Evolutionary conservation across 2,797 vertebrate genomes (phyloP).

Genomic region (Petrocephalus sullivani): DNA sequence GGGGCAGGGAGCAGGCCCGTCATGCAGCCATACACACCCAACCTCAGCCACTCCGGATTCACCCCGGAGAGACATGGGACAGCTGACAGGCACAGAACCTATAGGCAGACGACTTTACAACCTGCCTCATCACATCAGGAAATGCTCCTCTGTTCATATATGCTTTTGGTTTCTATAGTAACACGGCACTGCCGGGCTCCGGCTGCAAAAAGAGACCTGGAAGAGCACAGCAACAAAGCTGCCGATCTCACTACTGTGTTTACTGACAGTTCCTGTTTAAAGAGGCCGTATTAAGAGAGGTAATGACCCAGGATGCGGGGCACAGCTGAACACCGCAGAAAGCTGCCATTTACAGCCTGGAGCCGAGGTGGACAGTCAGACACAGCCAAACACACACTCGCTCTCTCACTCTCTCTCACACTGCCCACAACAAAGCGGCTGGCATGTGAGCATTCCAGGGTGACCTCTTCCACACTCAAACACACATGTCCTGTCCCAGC

Average conservation of each 20-base stretch:
- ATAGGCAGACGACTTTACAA: background rate
- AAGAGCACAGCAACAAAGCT: background rate
- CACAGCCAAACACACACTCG: background rate
- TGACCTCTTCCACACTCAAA: slow-evolving; percentile 9
- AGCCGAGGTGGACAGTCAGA: background rate
- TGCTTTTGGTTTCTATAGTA: background rate
- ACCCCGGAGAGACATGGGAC: background rate
- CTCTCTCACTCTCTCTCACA: slow-evolving; percentile 17
- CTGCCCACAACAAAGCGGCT: slow-evolving; percentile 31
- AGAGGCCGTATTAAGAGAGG: background rate
- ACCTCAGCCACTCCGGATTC: background rate
- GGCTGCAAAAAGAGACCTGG: background rate
- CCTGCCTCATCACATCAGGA: background rate
- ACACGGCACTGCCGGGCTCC: background rate
- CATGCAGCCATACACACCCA: background rate
- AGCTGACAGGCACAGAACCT: background rate
- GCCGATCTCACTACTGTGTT: background rate
- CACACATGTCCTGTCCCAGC: background rate
- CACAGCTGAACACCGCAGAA: background rate
- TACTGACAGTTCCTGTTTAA: background rate
- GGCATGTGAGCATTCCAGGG: background rate
- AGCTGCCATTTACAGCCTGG: background rate
- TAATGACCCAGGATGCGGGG: background rate
- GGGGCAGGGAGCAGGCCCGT: background rate
- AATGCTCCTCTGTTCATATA: background rate